These are phyloP conservation scores for Dusona sp. DNA, from an alignment of 2,888 invertebrate genomes.

Conservation along the genomic window DNA sequence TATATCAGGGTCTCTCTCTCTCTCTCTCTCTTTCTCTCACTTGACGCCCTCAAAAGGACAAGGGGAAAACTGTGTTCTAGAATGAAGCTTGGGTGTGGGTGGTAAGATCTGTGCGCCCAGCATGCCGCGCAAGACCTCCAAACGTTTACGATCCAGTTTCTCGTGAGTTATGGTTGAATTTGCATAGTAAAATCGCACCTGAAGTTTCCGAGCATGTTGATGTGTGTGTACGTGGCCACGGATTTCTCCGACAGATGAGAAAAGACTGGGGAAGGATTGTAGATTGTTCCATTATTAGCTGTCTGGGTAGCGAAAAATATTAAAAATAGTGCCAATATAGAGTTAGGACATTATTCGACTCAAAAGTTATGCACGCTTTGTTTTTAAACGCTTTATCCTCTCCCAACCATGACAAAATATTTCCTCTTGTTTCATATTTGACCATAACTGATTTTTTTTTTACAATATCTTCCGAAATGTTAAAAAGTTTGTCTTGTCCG, in stretches of 20 bases:
- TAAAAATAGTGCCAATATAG: conserved; percentile 1
- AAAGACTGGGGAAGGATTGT: background rate
- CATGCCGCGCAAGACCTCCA: conserved; percentile 14
- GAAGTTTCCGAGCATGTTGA: conserved; percentile 47
- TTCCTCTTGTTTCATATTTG: background rate
- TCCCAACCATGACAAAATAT: background rate
- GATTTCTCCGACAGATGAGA: conserved; percentile 33
- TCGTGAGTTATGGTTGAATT: conserved; percentile 76
- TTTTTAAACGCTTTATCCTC: background rate
- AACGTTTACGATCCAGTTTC: conserved; percentile 49
- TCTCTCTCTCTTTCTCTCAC: background rate
- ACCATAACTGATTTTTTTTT: background rate
- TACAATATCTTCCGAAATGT: background rate
- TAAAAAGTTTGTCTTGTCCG: background rate
- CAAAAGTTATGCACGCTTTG: background rate
- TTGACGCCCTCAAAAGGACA: conserved; percentile 25
- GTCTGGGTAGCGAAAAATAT: background rate
- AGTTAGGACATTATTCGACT: background rate
- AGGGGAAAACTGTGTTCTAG: conserved; percentile 56
- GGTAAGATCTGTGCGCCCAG: conserved; percentile 24
- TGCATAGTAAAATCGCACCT: conserved; percentile 79
- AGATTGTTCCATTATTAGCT: conserved; percentile 9
- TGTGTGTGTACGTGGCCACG: background rate
- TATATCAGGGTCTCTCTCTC: background rate
- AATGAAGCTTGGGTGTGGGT: conserved; percentile 10